These are phyloP conservation scores for Saimiri boliviensis DNA, from an alignment of 2,113 vertebrate species.

Conservation along the genomic window DNA sequence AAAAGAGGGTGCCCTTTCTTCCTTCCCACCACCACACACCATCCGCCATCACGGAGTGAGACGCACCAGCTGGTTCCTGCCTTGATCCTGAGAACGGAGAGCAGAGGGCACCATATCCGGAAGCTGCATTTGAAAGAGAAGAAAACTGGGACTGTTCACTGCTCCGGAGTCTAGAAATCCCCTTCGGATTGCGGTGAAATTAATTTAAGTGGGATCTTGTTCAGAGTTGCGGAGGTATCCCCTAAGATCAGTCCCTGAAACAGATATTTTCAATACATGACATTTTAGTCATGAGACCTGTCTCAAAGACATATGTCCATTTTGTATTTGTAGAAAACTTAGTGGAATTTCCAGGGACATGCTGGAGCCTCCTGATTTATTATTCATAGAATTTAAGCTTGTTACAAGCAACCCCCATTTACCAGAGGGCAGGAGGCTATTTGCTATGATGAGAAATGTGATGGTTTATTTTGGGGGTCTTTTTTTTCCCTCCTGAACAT, in stretches of 20 bases:
- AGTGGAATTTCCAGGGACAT: not conserved
- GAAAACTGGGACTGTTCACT: not conserved
- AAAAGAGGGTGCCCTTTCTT: not conserved
- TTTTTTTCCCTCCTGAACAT: not conserved
- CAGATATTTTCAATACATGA: not conserved
- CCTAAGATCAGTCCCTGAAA: not conserved
- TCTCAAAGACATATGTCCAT: not conserved
- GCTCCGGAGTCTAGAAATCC: not conserved
- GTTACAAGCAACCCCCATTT: not conserved
- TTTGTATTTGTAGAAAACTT: not conserved
- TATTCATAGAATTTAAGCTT: slow-evolving; percentile 12
- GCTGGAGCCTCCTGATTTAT: not conserved
- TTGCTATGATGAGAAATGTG: not conserved
- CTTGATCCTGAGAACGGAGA: not conserved
- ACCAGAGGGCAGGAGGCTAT: not conserved
- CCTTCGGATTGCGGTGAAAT: not conserved
- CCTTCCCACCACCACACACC: not conserved
- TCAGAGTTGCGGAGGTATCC: not conserved
- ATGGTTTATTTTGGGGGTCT: not conserved
- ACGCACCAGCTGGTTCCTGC: not conserved
- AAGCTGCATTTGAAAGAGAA: not conserved
- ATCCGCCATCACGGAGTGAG: not conserved
- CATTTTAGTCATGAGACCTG: not conserved
- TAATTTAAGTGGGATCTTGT: not conserved
- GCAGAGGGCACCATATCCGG: too few species aligned